Base-by-base conservation (phyloP, 2,888 invertebrate species). In the Amiota communis region DNA sequence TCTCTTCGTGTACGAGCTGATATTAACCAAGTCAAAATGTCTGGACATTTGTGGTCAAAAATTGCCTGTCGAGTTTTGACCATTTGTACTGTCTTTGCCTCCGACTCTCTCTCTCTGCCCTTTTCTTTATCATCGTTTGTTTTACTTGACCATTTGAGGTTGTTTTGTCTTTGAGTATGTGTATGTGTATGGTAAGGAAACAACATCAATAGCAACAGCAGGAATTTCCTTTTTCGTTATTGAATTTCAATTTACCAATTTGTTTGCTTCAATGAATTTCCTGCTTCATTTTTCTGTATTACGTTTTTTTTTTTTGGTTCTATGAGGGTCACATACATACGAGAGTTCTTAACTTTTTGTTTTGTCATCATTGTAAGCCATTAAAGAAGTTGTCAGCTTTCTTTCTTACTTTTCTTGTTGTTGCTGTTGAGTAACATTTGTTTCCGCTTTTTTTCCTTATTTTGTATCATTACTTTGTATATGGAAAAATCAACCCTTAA, bases 231-330 rank as follows among this genome's bases (percentile, higher is more conserved):
- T 67, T 67, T 53, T 67, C 48, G 17, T 84, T 83, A 81, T 86
- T 85, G 79, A 79, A 86, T 85, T 80, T 85, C 72, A 74, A 80
- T 70, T 70, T 61, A 46, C 49, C 70, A 75, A 75, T 75, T 81
- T 79, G 75, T 72, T 74, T 75, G 78, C 80, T 73, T 71, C 72
- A 75, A 72, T 80, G 82, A 72, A 74, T 77, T 80, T 78, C 15
- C 59, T 11, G 13, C 59, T 15, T 59, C 48, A 59, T 47, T 56
- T 36, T 46, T 20, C 17, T 59, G 23, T 12, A 23, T 23, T 23
- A 23, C 3, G 10, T 20, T 57, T 17, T 13, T 61, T 61, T 48
- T 75, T 70, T 74, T 74, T 79, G 74, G 74, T 74, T 79, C 77
- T 79, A 15, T 53, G 53, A n/a, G 15, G 36, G 36, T 36, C 36